Evolutionary conservation across 35 echinoderm and acorn worm species (phyloP), one percentile per base, ranked within the genome.

Genomic region (Stichopus chloronotus): DNA sequence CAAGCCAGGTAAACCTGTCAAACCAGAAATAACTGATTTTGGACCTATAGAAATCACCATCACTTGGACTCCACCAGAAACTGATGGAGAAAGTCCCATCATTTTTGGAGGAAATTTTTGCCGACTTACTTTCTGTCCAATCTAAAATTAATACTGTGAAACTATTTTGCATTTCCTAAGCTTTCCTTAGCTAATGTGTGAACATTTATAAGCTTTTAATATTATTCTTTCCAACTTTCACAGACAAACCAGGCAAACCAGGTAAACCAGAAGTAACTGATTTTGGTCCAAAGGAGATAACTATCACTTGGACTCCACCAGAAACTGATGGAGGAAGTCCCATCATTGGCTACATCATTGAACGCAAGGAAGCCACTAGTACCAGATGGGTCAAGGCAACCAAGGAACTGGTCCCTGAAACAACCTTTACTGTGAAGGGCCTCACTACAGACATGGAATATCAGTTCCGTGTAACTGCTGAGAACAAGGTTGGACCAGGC

Each of bases 401-500:
- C 52, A 95, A 58, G 25, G 93, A 94, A 22, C 71, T 53, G 79
- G 83, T 94, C 4, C 58, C 92, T 55, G 95, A 94, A 65, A 96
- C 93, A 60, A 91, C 77, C 61, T 79, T 89, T 52, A 98, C 81
- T 78, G 74, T 78, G 25, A 78, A 7, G n/a, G 74, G 74, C 5
- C 74, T 78, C 16, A 78, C 74, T 19, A 78, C 74, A 69, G 93
- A 92, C 63, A 96, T 90, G 76, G 74, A 78, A 78, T 69, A 81
- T 43, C 78, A 81, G 78, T 97, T 97, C 90, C 90, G 95, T 88
- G 88, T 90, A 56, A 90, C 88, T 74, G 88, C 88, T 90, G 88
- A 90, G 65, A 98, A 98, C 60, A 95, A 98, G 91, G 96, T 94
- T 52, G 96, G 96, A 19, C 57, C 91, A 22, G 94, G 96, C 59